Percentiles rank a stretch among this genome's conserved stretches.
These are phyloP conservation scores for Cisticola juncidis DNA, from an alignment of 2,113 vertebrate genomes.

Conservation along the genomic window DNA sequence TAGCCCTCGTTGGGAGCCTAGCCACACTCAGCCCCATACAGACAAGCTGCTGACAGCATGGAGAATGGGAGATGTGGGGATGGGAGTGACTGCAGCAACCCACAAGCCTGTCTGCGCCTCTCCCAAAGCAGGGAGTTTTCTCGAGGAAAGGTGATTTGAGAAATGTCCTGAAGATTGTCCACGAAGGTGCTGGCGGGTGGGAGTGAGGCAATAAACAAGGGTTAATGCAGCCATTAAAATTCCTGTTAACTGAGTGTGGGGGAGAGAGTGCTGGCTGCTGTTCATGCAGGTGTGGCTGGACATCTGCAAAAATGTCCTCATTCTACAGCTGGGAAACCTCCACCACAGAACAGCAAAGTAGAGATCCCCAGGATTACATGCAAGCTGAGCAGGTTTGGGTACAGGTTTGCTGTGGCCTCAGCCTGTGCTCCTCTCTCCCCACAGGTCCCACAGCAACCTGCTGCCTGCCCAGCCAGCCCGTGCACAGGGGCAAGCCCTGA, in stretches of 20 bases:
- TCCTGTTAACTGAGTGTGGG: neutral
- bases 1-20: neutral
- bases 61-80: neutral
- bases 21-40: neutral
- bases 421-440: rapidly evolving
- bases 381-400: neutral
- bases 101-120: neutral
- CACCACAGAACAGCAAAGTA: neutral
- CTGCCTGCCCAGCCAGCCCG: neutral
- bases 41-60: neutral
- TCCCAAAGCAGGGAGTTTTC: neutral
- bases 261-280: neutral
- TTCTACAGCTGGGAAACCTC: neutral
- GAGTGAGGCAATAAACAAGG: neutral
- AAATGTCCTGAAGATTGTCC: neutral
- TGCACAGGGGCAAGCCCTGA: neutral
- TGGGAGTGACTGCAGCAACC: neutral
- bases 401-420: neutral
- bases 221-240: neutral
- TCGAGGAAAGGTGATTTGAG: neutral
- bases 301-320: neutral
- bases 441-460: neutral
- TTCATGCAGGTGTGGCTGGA: neutral
- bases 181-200: rapidly evolving
- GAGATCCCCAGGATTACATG: neutral